Evolutionary conservation across 2,797 vertebrate species (phyloP), one percentile per base, ranked within the genome.

Genomic region (Lacerta viridis): DNA sequence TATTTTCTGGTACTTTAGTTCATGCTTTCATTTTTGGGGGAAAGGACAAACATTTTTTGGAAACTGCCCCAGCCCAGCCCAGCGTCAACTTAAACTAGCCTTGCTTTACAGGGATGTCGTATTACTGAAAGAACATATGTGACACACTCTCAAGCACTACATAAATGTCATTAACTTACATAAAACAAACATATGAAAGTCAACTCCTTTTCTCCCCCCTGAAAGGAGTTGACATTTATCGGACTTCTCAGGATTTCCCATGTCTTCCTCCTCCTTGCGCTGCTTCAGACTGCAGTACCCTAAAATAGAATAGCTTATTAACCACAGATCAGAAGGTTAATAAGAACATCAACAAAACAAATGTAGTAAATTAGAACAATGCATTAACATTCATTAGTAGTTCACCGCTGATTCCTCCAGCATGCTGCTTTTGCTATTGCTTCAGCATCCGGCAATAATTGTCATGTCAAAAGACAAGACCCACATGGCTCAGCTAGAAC

Each of bases 351-450:
- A 92, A 87, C 92, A 94, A 95, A 95, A 95, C 86, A 94, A 94
- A 94, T 92, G 72, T 90, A 90, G 89, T 93, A 94, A 91, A 95
- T 96, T 95, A 93, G 94, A 93, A 88, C 88, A 91, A 91, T 93
- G 89, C 93, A 92, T 94, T 95, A 95, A 93, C 85, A 95, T 91
- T 93, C 90, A 94, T 95, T 95, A 95, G 92, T 94, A 95, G 86
- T 91, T 96, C 93, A 82, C 90, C 90, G 90, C 93, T 94, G 92
- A 93, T 95, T 92, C 93, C 88, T 68, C 91, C 94, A 94, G 86
- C 87, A 92, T 85, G 89, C 91, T 93, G 85, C 89, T 94, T 46
- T 93, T 91, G 89, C 92, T 92, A 91, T 87, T 84, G 89, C 89
- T 90, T 92, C 93, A 93, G 94, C 94, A 94, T 89, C 86, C 91